Percentiles rank a stretch among this genome's conserved stretches.
These are phyloP conservation scores for Papilio gigon DNA, from an alignment of 2,888 invertebrate genomes.

Conservation along the genomic window DNA sequence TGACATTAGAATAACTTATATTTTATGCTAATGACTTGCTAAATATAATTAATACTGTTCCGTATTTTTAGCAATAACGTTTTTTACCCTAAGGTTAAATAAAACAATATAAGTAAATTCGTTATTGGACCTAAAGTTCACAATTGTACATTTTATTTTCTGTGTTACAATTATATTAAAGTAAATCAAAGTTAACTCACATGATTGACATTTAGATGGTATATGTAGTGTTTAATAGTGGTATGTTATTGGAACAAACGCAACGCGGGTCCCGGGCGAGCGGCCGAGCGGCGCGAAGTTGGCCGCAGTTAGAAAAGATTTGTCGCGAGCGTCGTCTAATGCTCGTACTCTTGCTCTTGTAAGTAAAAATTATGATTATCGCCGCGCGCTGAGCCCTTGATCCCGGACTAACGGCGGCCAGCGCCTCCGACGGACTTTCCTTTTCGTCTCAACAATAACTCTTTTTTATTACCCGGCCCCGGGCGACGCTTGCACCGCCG, in stretches of 20 bases:
- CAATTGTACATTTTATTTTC: no score
- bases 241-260: conserved; percentile 64
- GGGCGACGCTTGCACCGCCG: conserved; percentile 58
- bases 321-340: conserved; percentile 76
- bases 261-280: conserved; percentile 56
- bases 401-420: conserved; percentile 77
- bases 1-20: background rate
- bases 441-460: conserved; percentile 82
- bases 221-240: conserved; percentile 36
- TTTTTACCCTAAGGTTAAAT: no score
- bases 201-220: background rate
- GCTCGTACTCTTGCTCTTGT: conserved; percentile 75
- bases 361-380: conserved; percentile 83
- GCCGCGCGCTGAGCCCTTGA: conserved; percentile 78
- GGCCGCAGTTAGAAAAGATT: conserved; percentile 79
- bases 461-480: conserved; percentile 79
- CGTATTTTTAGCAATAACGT: no score
- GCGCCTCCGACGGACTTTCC: conserved; percentile 74
- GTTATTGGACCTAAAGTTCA: no score
- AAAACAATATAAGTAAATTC: no score
- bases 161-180: no score
- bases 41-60: no score
- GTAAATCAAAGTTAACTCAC: background rate
- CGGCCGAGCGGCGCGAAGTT: conserved; percentile 73
- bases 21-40: background rate